A percentile compares a stretch with the other conserved stretches of the same genome.
phyloP scores from a whole-genome alignment of 2,888 invertebrate genomes.

The Furcula furcula region DNA sequence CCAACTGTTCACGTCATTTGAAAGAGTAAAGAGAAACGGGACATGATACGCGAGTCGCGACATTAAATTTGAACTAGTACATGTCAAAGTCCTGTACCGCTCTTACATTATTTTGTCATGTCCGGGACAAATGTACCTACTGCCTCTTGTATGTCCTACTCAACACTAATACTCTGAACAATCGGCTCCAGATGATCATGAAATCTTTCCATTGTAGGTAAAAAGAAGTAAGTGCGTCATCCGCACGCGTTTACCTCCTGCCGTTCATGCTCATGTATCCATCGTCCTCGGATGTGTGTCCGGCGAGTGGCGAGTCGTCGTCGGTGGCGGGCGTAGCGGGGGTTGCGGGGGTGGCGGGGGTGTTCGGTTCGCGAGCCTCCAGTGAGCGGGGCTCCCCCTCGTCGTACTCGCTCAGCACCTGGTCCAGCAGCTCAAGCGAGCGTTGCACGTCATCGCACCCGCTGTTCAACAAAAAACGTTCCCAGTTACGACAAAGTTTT shows the following conservation, averaged over 20 bases:
- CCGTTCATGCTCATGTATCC: constrained; percentile 97
- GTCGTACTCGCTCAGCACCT: constrained; percentile 95
- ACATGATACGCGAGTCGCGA: no score
- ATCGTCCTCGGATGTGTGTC: constrained; percentile 94
- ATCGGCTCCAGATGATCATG: no score
- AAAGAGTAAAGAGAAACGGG: no score
- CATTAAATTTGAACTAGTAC: no score
- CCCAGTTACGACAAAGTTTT: constrained; percentile 8
- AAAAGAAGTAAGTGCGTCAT: no score
- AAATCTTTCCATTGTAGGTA: no score
- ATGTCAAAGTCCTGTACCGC: no score
- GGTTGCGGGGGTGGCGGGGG: constrained; percentile 77
- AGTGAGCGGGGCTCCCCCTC: constrained; percentile 83
- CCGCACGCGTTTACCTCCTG: constrained; percentile 84
- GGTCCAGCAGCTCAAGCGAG: constrained; percentile 93
- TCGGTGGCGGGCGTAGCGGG: constrained; percentile 80
- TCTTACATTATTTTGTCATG: no score
- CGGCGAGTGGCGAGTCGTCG: constrained; percentile 90
- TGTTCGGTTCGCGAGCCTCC: constrained; percentile 74
- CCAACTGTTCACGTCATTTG: no score
- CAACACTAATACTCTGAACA: no score
- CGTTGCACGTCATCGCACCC: constrained; percentile 94
- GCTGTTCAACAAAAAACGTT: constrained; percentile 76
- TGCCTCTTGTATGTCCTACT: no score
- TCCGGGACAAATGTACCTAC: no score